These are phyloP conservation scores for Sebastes ruberrimus DNA, from an alignment of 2,797 vertebrate species.

Conservation along the genomic window DNA sequence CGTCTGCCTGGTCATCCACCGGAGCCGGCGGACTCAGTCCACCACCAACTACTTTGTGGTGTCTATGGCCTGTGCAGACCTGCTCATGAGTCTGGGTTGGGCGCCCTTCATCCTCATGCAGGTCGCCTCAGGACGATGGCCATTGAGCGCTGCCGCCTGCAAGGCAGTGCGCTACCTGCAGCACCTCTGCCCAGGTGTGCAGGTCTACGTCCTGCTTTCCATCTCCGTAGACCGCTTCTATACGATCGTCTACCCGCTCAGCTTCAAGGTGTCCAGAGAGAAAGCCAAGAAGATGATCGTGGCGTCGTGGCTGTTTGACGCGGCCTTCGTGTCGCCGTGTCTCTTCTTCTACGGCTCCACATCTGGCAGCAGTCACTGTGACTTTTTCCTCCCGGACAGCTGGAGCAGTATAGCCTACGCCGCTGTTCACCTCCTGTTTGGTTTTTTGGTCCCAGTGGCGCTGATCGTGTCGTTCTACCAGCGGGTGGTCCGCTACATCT, in stretches of 20 bases:
- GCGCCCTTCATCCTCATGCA: conserved; percentile 89
- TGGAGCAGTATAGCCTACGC: conserved; percentile 87
- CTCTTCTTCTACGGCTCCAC: conserved; percentile 87
- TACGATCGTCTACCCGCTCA: conserved; percentile 91
- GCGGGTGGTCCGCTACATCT: conserved; percentile 92
- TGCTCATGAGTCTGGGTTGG: conserved; percentile 86
- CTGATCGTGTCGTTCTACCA: conserved; percentile 91
- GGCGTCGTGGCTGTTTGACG: conserved; percentile 88
- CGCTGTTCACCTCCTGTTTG: conserved; percentile 82
- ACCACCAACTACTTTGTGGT: conserved; percentile 98
- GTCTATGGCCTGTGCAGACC: conserved; percentile 93
- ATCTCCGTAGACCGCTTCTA: conserved; percentile 93
- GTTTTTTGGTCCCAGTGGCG: conserved; percentile 85
- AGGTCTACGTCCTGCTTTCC: conserved; percentile 91
- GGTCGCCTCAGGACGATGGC: conserved; percentile 85
- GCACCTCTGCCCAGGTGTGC: conserved; percentile 90
- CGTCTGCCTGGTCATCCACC: conserved; percentile 93
- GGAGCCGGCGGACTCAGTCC: conserved; percentile 95
- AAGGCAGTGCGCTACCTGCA: conserved; percentile 88
- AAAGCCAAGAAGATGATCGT: conserved; percentile 95
- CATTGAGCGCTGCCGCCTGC: conserved; percentile 82
- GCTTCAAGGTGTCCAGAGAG: conserved; percentile 95
- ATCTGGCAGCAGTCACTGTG: conserved; percentile 78
- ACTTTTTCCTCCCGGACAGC: conserved; percentile 87
- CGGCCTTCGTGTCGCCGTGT: conserved; percentile 84